Percentiles rank a stretch among this genome's conserved stretches.
These are phyloP conservation scores for Stictonetta naevosa DNA, from an alignment of 2,113 vertebrate species.

Conservation along the genomic window DNA sequence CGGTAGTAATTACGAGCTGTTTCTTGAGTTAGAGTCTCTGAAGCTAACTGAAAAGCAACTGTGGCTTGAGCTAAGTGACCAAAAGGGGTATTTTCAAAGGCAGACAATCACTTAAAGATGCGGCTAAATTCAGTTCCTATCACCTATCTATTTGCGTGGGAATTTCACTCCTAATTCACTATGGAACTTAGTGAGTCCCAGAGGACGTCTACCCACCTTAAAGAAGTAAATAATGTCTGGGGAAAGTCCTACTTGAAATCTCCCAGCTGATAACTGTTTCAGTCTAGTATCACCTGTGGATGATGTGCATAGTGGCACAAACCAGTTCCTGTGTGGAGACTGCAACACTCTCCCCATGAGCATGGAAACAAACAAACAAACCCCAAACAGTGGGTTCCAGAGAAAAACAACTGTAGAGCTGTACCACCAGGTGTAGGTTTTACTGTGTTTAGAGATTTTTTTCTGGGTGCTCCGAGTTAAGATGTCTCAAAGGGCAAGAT, in stretches of 20 bases:
- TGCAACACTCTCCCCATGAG: background rate
- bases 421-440: background rate
- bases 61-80: background rate
- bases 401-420: background rate
- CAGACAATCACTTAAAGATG: background rate
- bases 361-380: background rate
- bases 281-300: background rate
- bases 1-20: background rate
- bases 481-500: background rate
- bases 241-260: background rate
- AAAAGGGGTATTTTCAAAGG: background rate
- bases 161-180: background rate
- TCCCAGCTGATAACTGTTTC: background rate
- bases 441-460: background rate
- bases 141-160: background rate
- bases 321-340: background rate
- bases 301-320: background rate
- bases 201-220: background rate
- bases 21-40: background rate
- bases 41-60: constrained; percentile 37
- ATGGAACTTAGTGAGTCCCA: background rate
- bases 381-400: background rate
- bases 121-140: background rate
- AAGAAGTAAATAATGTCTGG: background rate
- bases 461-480: background rate